Conservation (phyloP, 1,140 invertebrate genomes). For the Papilio polytes region DNA sequence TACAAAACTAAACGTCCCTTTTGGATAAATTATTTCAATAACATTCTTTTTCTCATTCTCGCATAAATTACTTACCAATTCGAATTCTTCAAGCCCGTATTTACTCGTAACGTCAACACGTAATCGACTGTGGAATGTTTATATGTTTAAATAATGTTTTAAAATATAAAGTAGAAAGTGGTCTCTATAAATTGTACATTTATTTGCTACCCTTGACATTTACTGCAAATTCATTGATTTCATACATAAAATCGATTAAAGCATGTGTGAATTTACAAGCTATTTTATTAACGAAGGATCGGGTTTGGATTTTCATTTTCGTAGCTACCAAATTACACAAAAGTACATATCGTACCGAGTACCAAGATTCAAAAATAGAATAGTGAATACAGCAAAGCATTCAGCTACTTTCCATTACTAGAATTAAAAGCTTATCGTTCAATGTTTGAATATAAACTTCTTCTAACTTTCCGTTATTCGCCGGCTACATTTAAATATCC, state of each 20-base stretch:
- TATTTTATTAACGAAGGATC: background rate
- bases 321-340: no score
- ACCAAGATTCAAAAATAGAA: background rate
- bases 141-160: slow-evolving; percentile 12
- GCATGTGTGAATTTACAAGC: background rate
- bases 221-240: slow-evolving; percentile 7
- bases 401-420: background rate
- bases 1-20: slow-evolving; percentile 21
- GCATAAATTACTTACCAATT: slow-evolving; percentile 17
- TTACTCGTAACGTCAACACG: background rate
- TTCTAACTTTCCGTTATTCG: slow-evolving; percentile 17
- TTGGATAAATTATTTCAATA: slow-evolving; percentile 34
- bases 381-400: background rate
- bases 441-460: background rate
- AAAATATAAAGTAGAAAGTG: slow-evolving; percentile 35
- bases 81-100: slow-evolving; percentile 6
- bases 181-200: slow-evolving; percentile 2
- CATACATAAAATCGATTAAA: slow-evolving; percentile 9
- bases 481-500: slow-evolving; percentile 18
- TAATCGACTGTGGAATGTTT: slow-evolving; percentile 10
- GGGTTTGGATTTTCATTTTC: no score
- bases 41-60: slow-evolving; percentile 17
- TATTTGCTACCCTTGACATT: slow-evolving; percentile 16
- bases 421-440: background rate
- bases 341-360: background rate